Percentiles rank a stretch among this genome's conserved stretches.
These are phyloP conservation scores for Phyllotreta striolata DNA, from an alignment of 2,888 invertebrate genomes.

Conservation along the genomic window DNA sequence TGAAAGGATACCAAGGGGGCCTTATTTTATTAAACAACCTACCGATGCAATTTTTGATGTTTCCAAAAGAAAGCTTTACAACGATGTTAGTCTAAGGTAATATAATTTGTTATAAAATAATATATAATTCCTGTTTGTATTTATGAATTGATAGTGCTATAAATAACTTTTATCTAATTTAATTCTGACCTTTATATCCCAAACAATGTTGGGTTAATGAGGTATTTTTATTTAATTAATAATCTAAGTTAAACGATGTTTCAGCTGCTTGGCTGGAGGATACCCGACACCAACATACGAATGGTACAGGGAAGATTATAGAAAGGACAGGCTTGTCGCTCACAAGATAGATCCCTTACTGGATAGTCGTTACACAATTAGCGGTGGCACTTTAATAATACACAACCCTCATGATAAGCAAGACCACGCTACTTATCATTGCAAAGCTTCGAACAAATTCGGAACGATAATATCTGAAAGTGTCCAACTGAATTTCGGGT, in stretches of 20 bases:
- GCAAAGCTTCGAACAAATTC: constrained; percentile 88
- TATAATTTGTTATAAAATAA: no score
- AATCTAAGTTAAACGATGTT: constrained; percentile 13
- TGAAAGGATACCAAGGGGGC: constrained; percentile 84
- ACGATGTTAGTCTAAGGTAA: constrained; percentile 77
- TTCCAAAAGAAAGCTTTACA: constrained; percentile 71
- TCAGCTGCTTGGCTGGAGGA: constrained; percentile 82
- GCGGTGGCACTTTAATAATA: constrained; percentile 91
- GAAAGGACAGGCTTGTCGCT: constrained; percentile 77
- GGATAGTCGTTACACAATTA: constrained; percentile 81
- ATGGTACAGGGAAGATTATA: constrained; percentile 90
- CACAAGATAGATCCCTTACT: constrained; percentile 78
- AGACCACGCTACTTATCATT: constrained; percentile 91
- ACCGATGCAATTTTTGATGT: constrained; percentile 84
- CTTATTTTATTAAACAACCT: constrained; percentile 88
- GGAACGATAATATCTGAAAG: constrained; percentile 90
- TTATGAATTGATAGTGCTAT: constrained; percentile 1
- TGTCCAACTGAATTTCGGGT: constrained; percentile 87
- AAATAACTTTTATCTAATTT: background rate
- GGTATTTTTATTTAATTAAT: constrained; percentile 1
- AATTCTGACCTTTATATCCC: background rate
- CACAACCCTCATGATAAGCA: constrained; percentile 79
- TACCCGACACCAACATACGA: constrained; percentile 89
- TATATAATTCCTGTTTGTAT: constrained; percentile 4
- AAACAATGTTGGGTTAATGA: background rate